A percentile compares a stretch with the other conserved stretches of the same genome.
Evolutionary conservation across 2,888 invertebrate genomes (phyloP).

Genomic region (Sialis fuliginosa): DNA sequence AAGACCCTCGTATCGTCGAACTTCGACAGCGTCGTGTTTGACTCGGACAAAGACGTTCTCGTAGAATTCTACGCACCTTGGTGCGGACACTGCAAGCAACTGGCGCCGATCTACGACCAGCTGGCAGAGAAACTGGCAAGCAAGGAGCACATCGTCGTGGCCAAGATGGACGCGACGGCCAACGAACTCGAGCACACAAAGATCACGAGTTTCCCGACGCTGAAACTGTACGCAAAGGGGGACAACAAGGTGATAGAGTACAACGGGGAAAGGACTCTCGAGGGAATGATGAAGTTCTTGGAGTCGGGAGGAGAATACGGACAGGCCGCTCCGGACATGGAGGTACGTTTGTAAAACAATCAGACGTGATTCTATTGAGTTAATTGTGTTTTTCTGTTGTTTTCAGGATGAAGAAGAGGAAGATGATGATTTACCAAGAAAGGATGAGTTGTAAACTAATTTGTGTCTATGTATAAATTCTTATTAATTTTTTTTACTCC

Average conservation of each 20-base stretch:
- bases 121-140: conserved; percentile 86
- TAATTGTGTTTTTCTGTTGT: conserved; percentile 6
- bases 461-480: not conserved
- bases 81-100: conserved; percentile 97
- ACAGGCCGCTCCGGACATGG: conserved; percentile 42
- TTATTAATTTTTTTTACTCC: no score
- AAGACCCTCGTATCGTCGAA: conserved; percentile 86
- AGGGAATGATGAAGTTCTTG: conserved; percentile 82
- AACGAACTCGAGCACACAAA: conserved; percentile 96
- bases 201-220: conserved; percentile 86
- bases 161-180: conserved; percentile 97
- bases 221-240: conserved; percentile 85
- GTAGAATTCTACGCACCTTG: conserved; percentile 99
- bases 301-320: conserved; percentile 78
- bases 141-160: conserved; percentile 67
- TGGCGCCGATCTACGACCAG: conserved; percentile 93
- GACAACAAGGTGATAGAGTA: conserved; percentile 82
- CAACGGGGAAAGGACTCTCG: conserved; percentile 88
- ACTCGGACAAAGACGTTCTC: conserved; percentile 76
- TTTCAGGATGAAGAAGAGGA: conserved; percentile 42
- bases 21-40: conserved; percentile 83
- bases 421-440: conserved; percentile 52
- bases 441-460: conserved; percentile 58
- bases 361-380: not conserved
- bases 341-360: conserved; percentile 10